Evolutionary conservation across 2,797 vertebrate genomes (phyloP), one percentile per base, ranked within the genome.

Genomic region (Harpagifer antarcticus): DNA sequence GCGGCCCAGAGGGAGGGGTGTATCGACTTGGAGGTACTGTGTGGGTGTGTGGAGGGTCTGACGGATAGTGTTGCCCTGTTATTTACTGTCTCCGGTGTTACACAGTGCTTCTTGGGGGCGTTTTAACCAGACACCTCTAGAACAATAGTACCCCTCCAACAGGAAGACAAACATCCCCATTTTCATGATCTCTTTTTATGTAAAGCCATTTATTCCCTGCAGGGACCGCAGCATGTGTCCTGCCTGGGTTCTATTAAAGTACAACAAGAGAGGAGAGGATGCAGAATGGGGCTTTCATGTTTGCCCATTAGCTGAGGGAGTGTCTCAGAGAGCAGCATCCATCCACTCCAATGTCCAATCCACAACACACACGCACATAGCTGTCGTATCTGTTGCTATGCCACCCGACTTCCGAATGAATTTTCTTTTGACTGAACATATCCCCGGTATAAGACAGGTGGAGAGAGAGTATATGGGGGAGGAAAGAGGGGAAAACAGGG

Each of bases 301-400:
- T 83, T 67, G 49, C 56, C 62, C 62, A 65, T 76, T 80, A 85
- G 54, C 63, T 54, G 67, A 71, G 74, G 53, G 81, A 76, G 56
- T 65, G 65, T 45, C 61, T 68, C 9, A 15, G 60, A 69, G 63
- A 82, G 76, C 73, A 23, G 59, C 52, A 82, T 79, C 74, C 68
- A 56, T 82, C 72, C 65, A 54, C 78, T 62, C 53, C 44, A 59
- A 40, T 44, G 52, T 77, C 70, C 77, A 77, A 83, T 83, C 69
- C 68, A 61, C 60, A 43, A 57, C 69, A 68, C 78, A 61, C 67
- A 69, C 17, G 11, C 57, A 55, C 59, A 56, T 42, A 48, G 67
- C 71, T 74, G 74, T 75, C 68, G 45, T 66, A 73, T 79, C 83
- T 85, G 85, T 90, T 88, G 90, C 86, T 88, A 88, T 88, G 91